Evolutionary conservation across 2,113 vertebrate genomes (phyloP), one percentile per base, ranked within the genome.

Genomic region (Tachysurus vachellii): DNA sequence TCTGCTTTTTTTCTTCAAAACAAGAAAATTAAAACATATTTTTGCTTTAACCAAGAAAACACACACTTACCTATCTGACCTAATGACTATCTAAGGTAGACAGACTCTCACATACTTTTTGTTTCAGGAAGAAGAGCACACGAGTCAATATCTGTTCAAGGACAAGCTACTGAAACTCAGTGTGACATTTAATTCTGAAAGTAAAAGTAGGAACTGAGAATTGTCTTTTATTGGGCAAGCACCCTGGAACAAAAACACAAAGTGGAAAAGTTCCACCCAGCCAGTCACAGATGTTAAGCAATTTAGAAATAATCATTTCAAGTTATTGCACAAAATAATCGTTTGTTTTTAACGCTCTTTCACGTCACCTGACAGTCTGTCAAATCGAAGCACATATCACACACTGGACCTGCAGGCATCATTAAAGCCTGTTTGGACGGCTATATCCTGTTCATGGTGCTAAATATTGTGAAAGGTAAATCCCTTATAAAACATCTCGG

Each of bases 111-210:
- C 68, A 36, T 80, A 28, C 12, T 80, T 66, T 75, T 90, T 76
- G 42, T 8, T 59, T 61, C 86, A 90, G 86, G 86, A 86, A 90
- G 84, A 47, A 68, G 16, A 56, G 26, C 50, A 81, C 31, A 79
- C 50, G 85, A 82, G 71, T 26, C 79, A 16, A 28, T 47, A 56
- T 83, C 57, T 88, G 50, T 82, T 83, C 42, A 26, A 17, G 71
- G 57, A 80, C 81, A 88, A 89, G 66, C 61, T 54, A 73, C 68
- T 47, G 42, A 82, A 80, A 26, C 23, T 23, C 50, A 79, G 36
- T 4, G 9, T 88, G 80, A 82, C 88, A 81, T 85, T 86, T 86
- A n/a, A 83, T 71, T 36, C 56, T 57, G 70, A 91, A 88, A 91
- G 81, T 77, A 88, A 88, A 89, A 86, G 71, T 31, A 88, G 59